These are phyloP conservation scores for Caerostris extrusa DNA, from an alignment of 1,140 invertebrate genomes.

Conservation along the genomic window DNA sequence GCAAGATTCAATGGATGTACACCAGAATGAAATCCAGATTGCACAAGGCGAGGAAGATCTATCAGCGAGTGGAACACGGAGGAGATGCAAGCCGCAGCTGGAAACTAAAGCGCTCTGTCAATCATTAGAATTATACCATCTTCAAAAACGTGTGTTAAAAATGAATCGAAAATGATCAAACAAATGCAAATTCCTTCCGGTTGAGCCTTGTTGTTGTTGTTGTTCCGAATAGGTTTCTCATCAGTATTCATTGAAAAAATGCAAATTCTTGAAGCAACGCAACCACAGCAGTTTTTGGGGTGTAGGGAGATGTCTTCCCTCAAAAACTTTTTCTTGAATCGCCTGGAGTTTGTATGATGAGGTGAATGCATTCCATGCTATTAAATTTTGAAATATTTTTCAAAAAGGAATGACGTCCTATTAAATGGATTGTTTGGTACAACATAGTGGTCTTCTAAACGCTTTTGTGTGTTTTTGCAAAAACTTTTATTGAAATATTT, in stretches of 20 bases:
- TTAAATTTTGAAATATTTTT: constrained; percentile 37
- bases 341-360: not conserved
- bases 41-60: no score
- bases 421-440: not conserved
- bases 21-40: no score
- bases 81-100: no score
- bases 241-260: constrained; percentile 73
- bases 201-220: constrained; percentile 26
- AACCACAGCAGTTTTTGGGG: not conserved
- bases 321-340: constrained; percentile 34
- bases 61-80: no score
- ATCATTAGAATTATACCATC: constrained; percentile 31
- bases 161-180: constrained; percentile 70
- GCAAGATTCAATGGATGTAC: no score
- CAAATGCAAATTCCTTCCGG: constrained; percentile 54
- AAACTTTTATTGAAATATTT: no score
- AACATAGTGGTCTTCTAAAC: not conserved
- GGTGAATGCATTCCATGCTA: constrained; percentile 36
- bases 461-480: no score
- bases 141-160: not conserved
- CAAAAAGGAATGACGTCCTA: not conserved
- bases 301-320: not conserved
- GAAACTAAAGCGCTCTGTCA: not conserved
- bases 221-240: constrained; percentile 58
- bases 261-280: constrained; percentile 8